phyloP scores from a whole-genome alignment of 2,797 vertebrate genomes.

The Monodelphis domestica region DNA sequence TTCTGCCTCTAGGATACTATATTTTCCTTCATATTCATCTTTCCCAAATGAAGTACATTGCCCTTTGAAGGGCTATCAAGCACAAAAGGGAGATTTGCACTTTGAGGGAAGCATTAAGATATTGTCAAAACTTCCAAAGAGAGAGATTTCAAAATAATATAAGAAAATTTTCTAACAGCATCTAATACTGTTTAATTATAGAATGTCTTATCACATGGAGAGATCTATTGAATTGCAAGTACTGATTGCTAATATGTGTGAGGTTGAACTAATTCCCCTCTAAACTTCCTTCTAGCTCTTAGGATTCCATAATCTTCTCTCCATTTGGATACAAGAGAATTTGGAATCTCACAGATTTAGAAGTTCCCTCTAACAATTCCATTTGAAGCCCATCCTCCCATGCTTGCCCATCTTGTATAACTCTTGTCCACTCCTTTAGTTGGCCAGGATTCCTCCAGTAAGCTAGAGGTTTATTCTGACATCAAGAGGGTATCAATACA shows the following conservation, averaged over 20 bases:
- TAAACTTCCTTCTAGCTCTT: not conserved
- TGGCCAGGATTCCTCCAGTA: not conserved
- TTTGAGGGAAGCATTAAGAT: not conserved
- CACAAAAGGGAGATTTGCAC: not conserved
- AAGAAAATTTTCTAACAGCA: not conserved
- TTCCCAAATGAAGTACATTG: not conserved
- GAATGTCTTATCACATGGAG: not conserved
- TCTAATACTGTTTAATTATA: not conserved
- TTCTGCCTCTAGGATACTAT: not conserved
- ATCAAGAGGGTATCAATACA: not conserved
- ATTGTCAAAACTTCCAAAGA: not conserved
- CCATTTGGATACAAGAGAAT: not conserved
- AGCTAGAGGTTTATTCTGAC: not conserved
- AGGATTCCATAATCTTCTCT: not conserved
- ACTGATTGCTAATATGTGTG: not conserved
- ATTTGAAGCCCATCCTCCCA: too few species aligned
- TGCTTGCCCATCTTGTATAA: not conserved
- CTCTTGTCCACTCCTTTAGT: not conserved
- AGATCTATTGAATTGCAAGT: not conserved
- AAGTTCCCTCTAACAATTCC: too few species aligned
- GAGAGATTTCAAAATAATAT: not conserved
- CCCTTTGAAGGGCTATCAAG: not conserved
- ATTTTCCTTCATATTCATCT: not conserved
- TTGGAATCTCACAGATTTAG: not conserved
- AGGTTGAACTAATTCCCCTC: not conserved